Conservation (phyloP, 2,888 invertebrate genomes). For the Psylliodes chrysocephalus region DNA sequence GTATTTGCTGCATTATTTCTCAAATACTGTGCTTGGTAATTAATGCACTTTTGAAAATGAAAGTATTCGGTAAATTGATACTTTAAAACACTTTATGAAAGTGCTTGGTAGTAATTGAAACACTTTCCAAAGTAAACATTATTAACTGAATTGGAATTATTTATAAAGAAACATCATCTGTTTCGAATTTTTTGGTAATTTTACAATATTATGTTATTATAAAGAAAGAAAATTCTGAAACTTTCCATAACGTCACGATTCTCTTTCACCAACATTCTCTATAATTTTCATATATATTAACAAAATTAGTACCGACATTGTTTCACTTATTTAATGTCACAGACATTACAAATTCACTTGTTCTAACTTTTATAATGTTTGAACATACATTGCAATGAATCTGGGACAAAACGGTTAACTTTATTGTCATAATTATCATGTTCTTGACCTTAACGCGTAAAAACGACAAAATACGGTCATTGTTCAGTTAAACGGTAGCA, state of each 20-base stretch:
- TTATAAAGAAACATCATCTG: too few relatives aligned
- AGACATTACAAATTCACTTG: background rate
- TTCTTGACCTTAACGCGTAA: slow-evolving; percentile 4
- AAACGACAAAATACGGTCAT: slow-evolving; percentile 9
- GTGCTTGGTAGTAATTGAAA: too few relatives aligned
- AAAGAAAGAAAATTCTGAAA: background rate
- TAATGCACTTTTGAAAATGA: too few relatives aligned
- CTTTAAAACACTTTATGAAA: too few relatives aligned
- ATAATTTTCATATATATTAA: slow-evolving; percentile 2
- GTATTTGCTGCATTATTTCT: too few relatives aligned
- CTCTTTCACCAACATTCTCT: slow-evolving; percentile 4
- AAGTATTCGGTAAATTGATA: too few relatives aligned
- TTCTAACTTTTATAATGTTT: background rate
- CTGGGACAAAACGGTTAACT: slow-evolving; percentile 5
- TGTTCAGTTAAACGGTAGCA: slow-evolving; percentile 8
- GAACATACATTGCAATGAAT: background rate
- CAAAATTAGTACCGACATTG: slow-evolving; percentile 2
- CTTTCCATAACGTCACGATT: slow-evolving; percentile 3
- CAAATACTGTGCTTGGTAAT: too few relatives aligned
- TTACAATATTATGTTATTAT: too few relatives aligned
- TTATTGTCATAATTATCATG: slow-evolving; percentile 5
- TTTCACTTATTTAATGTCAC: background rate
- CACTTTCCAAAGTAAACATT: too few relatives aligned
- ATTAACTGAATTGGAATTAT: too few relatives aligned
- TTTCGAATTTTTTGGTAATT: too few relatives aligned